These are phyloP conservation scores for Gymnocypris eckloni DNA, from an alignment of 2,797 vertebrate species.

Conservation along the genomic window DNA sequence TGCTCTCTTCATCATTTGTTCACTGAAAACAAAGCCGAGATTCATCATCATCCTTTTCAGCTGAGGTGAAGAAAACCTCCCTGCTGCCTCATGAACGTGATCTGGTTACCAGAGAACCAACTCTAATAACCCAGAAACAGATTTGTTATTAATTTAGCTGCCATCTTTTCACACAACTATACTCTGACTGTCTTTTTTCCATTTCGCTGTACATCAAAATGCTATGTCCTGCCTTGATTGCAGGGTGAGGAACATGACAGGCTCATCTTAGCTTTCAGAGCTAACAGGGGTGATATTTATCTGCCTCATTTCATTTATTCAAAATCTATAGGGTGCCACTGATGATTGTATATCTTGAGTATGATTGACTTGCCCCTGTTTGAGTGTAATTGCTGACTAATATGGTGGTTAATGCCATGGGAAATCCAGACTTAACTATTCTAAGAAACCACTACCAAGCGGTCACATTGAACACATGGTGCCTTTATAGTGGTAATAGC, in stretches of 20 bases:
- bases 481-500: conserved; percentile 3
- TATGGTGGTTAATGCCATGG: conserved; percentile 17
- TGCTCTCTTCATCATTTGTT: conserved; percentile 18
- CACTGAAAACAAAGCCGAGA: conserved; percentile 25
- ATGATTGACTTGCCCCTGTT: conserved; percentile 23
- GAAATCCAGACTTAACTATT: conserved; percentile 26
- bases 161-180: not conserved
- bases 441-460: conserved; percentile 19
- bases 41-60: conserved; percentile 16
- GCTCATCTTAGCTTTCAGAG: conserved; percentile 18
- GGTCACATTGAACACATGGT: not conserved
- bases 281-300: conserved; percentile 17
- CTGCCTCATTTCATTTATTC: conserved; percentile 31
- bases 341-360: not conserved
- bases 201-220: conserved; percentile 33
- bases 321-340: conserved; percentile 23
- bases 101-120: conserved; percentile 8
- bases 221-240: conserved; percentile 32
- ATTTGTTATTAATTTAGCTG: not conserved
- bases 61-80: conserved; percentile 22
- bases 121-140: conserved; percentile 17
- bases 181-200: not conserved
- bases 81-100: conserved; percentile 5
- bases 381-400: conserved; percentile 14
- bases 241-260: conserved; percentile 15